Percentiles rank a stretch among this genome's conserved stretches.
Conservation (phyloP, 2,888 invertebrate species). For the Pollenia angustigena region DNA sequence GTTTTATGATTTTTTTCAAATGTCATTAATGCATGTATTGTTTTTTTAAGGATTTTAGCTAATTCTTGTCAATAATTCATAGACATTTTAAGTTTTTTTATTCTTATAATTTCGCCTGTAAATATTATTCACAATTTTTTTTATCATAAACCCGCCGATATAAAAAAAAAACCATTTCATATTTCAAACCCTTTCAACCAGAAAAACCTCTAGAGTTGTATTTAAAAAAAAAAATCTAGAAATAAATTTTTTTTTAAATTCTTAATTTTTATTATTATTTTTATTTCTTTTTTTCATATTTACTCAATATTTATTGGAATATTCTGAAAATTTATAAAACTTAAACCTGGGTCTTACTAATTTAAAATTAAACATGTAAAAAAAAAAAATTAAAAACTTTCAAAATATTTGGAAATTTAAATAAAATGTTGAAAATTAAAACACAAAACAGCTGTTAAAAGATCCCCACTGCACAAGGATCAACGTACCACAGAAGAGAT, state of each 20-base stretch:
- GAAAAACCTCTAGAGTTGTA: slow-evolving; percentile 40
- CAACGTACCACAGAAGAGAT: slow-evolving; percentile 97
- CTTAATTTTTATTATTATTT: slow-evolving; percentile 75
- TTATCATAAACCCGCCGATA: slow-evolving; percentile 1
- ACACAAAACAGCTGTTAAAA: slow-evolving; percentile 85
- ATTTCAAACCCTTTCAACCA: background rate
- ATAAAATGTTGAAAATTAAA: slow-evolving; percentile 51
- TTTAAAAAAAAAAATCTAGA: slow-evolving; percentile 48
- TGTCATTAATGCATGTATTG: slow-evolving; percentile 61
- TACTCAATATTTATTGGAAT: slow-evolving; percentile 68
- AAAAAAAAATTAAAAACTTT: slow-evolving; percentile 71
- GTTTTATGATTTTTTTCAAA: slow-evolving; percentile 8
- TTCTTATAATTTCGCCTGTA: slow-evolving; percentile 36
- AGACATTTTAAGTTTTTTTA: slow-evolving; percentile 15
- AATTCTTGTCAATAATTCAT: slow-evolving; percentile 30
- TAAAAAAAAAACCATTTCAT: background rate
- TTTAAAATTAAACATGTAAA: slow-evolving; percentile 57
- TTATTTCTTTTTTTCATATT: slow-evolving; percentile 72
- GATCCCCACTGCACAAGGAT: slow-evolving; percentile 92
- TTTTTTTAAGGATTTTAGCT: slow-evolving; percentile 5
- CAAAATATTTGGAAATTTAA: slow-evolving; percentile 45
- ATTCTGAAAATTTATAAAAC: slow-evolving; percentile 36
- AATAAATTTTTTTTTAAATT: slow-evolving; percentile 70
- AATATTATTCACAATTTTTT: slow-evolving; percentile 23
- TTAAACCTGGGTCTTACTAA: slow-evolving; percentile 42